Evolutionary conservation across 2,797 vertebrate species (phyloP).

Genomic region (Labeo calbasu): DNA sequence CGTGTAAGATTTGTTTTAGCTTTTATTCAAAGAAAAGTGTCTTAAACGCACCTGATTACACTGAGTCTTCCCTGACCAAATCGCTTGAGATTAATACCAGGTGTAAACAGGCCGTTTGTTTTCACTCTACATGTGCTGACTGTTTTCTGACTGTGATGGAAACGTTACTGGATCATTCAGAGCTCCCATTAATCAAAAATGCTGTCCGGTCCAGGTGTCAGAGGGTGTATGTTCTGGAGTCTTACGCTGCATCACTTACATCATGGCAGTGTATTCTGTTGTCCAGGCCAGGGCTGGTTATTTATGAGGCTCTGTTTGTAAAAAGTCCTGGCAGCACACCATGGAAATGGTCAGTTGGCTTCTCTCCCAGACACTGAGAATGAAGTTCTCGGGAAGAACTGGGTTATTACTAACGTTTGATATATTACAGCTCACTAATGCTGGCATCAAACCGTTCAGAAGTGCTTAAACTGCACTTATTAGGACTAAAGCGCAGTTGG

Average conservation of each 20-base stretch:
- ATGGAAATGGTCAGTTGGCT: conserved; percentile 55
- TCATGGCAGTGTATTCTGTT: conserved; percentile 29
- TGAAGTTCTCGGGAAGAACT: conserved; percentile 61
- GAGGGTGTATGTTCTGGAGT: conserved; percentile 10
- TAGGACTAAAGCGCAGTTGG: conserved; percentile 20
- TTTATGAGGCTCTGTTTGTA: conserved; percentile 54
- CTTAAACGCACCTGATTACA: background rate
- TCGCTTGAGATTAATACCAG: background rate
- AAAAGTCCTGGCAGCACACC: conserved; percentile 52
- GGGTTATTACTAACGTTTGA: conserved; percentile 41
- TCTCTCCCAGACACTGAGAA: conserved; percentile 58
- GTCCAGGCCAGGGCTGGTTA: conserved; percentile 48
- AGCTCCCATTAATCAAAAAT: conserved; percentile 21
- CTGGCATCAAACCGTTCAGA: conserved; percentile 7
- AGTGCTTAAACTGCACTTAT: conserved; percentile 12
- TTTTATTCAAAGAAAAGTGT: background rate
- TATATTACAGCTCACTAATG: conserved; percentile 28
- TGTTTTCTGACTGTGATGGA: conserved; percentile 24
- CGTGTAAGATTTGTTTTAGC: background rate
- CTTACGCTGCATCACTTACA: conserved; percentile 42
- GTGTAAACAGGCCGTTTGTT: background rate
- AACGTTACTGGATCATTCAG: conserved; percentile 28
- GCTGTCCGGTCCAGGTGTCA: background rate
- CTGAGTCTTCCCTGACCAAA: background rate
- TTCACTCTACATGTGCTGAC: background rate